Evolutionary conservation across 2,797 vertebrate genomes (phyloP).

Genomic region (Falco novaeseelandiae): DNA sequence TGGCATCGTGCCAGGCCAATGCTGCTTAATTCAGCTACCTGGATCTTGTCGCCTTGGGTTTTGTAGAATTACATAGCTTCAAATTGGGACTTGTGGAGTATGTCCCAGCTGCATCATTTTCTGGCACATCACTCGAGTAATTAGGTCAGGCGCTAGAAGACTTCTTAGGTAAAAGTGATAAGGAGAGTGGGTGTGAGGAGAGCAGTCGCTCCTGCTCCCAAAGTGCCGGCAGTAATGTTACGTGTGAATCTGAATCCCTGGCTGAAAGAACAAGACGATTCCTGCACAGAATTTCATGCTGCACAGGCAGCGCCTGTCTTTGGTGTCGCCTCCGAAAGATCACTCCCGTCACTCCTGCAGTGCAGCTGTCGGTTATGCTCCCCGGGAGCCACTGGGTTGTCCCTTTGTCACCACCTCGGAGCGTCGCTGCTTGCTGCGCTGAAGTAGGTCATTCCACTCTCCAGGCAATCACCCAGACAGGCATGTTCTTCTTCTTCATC

Average conservation of each 20-base stretch:
- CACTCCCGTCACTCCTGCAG: background rate
- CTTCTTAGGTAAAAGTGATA: slow-evolving; percentile 16
- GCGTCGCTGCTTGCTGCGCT: background rate
- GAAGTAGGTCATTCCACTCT: slow-evolving; percentile 47
- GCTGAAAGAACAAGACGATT: background rate
- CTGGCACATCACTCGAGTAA: slow-evolving; percentile 1
- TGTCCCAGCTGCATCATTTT: slow-evolving; percentile 22
- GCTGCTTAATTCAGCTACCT: background rate
- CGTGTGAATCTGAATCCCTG: background rate
- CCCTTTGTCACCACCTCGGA: background rate
- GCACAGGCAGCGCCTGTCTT: background rate
- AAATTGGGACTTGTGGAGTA: background rate
- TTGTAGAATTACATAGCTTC: slow-evolving; percentile 25
- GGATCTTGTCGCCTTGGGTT: slow-evolving; percentile 36
- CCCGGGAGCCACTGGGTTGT: background rate
- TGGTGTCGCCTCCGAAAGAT: background rate
- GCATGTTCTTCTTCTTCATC: slow-evolving; percentile 22
- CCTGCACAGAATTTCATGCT: background rate
- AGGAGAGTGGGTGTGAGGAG: background rate
- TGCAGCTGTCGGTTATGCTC: background rate
- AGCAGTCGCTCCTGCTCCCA: accelerated
- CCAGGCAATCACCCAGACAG: slow-evolving; percentile 4
- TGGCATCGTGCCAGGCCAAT: background rate
- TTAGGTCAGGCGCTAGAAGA: background rate
- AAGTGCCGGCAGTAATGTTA: background rate